Percentiles rank a stretch among this genome's conserved stretches.
Evolutionary conservation across 2,113 vertebrate species (phyloP).

Genomic region (Platycercus adscitus): DNA sequence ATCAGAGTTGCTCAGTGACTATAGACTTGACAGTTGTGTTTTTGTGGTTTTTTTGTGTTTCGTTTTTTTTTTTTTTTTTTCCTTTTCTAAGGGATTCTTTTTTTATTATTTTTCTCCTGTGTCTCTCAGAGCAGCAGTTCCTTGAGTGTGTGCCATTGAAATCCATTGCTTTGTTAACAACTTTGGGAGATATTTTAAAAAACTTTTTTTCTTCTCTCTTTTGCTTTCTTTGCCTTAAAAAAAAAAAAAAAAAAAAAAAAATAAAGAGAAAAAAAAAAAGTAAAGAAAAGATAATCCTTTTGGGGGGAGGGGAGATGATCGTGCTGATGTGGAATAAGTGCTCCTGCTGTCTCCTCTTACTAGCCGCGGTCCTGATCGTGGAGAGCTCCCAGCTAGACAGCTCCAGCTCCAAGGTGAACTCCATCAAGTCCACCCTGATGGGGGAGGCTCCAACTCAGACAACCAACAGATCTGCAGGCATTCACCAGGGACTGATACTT

Average conservation of each 20-base stretch:
- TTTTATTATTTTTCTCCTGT: neutral
- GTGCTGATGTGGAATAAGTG: conserved; percentile 81
- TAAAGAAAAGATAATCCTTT: neutral
- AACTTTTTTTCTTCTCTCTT: neutral
- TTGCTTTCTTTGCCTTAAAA: neutral
- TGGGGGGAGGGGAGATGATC: conserved; percentile 76
- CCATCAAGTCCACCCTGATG: conserved; percentile 87
- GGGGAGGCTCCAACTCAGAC: conserved; percentile 84
- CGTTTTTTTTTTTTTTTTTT: neutral
- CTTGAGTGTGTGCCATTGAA: conserved; percentile 28
- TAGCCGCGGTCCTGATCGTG: conserved; percentile 84
- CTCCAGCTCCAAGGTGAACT: conserved; percentile 88
- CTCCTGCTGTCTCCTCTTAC: conserved; percentile 82
- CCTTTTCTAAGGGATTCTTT: neutral
- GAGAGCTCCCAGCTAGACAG: conserved; percentile 85
- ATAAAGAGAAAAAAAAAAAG: too few species aligned
- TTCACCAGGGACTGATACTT: conserved; percentile 76
- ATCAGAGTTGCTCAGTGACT: neutral
- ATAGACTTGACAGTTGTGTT: neutral
- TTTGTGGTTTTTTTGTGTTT: neutral
- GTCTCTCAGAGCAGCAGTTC: neutral
- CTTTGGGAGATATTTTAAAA: conserved; percentile 3
- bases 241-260: neutral
- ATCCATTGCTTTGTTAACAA: neutral
- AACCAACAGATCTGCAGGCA: conserved; percentile 82